Base-by-base conservation (phyloP, 2,113 vertebrate genomes). In the Clinocottus analis region DNA sequence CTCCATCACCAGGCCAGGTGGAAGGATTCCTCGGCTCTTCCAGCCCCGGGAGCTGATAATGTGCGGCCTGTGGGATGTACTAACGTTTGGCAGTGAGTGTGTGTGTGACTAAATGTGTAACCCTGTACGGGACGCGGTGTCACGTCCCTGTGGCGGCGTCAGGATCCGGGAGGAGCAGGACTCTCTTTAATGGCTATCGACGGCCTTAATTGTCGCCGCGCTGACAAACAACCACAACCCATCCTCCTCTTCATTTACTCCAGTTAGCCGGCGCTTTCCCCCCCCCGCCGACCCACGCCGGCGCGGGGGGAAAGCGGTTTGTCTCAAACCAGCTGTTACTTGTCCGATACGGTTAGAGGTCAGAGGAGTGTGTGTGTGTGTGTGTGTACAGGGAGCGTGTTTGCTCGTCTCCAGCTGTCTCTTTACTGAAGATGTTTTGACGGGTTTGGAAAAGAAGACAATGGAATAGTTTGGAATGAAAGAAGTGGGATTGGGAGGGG, bases 161-260 rank as follows among this genome's bases (percentile, higher is more conserved):
- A 21, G 75, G 29, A 49, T 78, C 49, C 79, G 73, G 10, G 60
- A 75, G 62, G 53, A 58, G 73, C 31, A 33, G 6, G 47, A 41
- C 58, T 72, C 59, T 49, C 75, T 62, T 45, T 91, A 92, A 93
- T 89, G 72, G 19, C 72, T 91, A 91, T 89, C 77, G 93, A 88
- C 89, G 85, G 62, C 82, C 84, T 67, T 92, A 90, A 93, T 92
- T 91, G 85, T 62, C 17, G 66, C 80, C 23, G 45, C 56, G 60
- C 83, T 85, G 90, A 91, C 83, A 91, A 85, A 82, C 84, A 82
- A 74, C 81, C 56, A 82, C 69, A 78, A 82, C 86, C 79, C 65
- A 55, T 83, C 83, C 79, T 84, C 78, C 83, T 88, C 69, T 88
- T 87, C 71, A 75, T 89, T 91, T 87, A 61, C 69, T 62, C 69